A percentile compares a stretch with the other conserved stretches of the same genome.
Conservation (phyloP, 2,113 vertebrate species). For the Planiliza haematocheilus region DNA sequence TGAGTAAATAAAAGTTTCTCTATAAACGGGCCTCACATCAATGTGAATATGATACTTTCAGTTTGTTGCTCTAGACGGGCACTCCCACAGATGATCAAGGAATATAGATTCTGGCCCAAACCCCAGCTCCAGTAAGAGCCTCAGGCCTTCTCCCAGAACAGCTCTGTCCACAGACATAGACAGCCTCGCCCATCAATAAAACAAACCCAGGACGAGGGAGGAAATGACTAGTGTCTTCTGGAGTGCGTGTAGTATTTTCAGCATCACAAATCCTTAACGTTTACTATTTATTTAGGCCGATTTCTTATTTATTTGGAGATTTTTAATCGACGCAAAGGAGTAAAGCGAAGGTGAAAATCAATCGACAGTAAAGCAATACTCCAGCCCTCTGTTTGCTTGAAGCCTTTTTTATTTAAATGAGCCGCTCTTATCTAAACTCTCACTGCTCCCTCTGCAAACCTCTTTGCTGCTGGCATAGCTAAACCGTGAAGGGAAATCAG, state of each 20-base stretch:
- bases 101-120: slow-evolving; percentile 50
- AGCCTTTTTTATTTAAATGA: slow-evolving; percentile 32
- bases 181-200: slow-evolving; percentile 58
- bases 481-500: slow-evolving; percentile 13
- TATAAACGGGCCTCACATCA: slow-evolving; percentile 22
- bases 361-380: neutral
- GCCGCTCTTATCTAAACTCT: slow-evolving; percentile 11
- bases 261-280: neutral
- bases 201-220: slow-evolving; percentile 22
- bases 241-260: neutral
- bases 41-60: neutral
- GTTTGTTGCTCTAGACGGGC: slow-evolving; percentile 27
- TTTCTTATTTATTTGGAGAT: neutral
- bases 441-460: slow-evolving; percentile 9
- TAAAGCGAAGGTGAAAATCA: slow-evolving; percentile 16
- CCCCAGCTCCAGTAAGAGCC: slow-evolving; percentile 32
- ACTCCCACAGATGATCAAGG: neutral
- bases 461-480: slow-evolving; percentile 31
- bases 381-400: neutral
- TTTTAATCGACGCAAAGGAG: slow-evolving; percentile 3
- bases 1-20: neutral
- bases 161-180: slow-evolving; percentile 33
- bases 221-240: slow-evolving; percentile 13
- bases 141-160: slow-evolving; percentile 28
- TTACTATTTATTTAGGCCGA: neutral